A percentile compares a stretch with the other conserved stretches of the same genome.
Conservation (phyloP, 2,113 vertebrate species). For the Marcusenius ussheri region DNA sequence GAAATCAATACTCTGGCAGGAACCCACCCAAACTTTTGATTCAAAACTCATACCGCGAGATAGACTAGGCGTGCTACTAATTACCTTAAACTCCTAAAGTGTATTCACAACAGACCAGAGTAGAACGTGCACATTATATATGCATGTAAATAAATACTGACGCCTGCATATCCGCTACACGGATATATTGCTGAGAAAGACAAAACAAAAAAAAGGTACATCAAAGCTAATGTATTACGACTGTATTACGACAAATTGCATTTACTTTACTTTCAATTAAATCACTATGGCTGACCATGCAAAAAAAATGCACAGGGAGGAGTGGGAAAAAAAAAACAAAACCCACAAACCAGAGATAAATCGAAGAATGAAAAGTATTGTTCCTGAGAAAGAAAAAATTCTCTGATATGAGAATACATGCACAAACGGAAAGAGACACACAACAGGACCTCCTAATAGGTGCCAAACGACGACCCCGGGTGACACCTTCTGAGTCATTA, state of each 20-base stretch:
- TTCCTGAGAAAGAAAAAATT: background rate
- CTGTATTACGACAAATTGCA: background rate
- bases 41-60: background rate
- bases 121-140: background rate
- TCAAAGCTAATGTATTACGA: background rate
- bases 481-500: constrained; percentile 8
- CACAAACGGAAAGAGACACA: background rate
- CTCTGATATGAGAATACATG: background rate
- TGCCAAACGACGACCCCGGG: background rate
- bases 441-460: background rate
- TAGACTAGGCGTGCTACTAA: background rate
- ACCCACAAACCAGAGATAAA: background rate
- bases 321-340: background rate
- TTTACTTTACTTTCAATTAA: background rate
- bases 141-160: constrained; percentile 4
- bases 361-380: background rate
- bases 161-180: background rate
- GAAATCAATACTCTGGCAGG: constrained; percentile 55
- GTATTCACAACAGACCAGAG: background rate
- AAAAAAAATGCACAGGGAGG: background rate
- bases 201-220: background rate
- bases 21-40: constrained; percentile 32
- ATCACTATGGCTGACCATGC: background rate
- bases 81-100: background rate
- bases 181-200: constrained; percentile 1